These are phyloP conservation scores for Bursaphelenchus okinawaensis DNA, from an alignment of 2,888 invertebrate genomes.

Conservation along the genomic window DNA sequence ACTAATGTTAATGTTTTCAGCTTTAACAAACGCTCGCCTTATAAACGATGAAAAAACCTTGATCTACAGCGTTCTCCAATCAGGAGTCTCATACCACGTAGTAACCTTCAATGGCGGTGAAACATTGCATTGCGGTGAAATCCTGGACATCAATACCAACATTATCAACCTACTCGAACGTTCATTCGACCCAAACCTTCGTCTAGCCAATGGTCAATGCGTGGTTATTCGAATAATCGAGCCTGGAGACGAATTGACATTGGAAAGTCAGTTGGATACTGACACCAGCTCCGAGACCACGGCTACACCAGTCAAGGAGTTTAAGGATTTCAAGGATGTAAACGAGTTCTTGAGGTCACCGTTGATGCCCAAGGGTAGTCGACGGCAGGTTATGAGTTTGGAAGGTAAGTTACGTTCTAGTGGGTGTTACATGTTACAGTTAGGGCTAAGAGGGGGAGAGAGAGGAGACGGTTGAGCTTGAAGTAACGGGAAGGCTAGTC, in stretches of 20 bases:
- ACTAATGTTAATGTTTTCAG: not conserved
- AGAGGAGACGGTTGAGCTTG: no score
- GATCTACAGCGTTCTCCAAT: not conserved
- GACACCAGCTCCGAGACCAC: not conserved
- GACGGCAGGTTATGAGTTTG: not conserved
- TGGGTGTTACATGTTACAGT: no score
- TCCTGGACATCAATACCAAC: not conserved
- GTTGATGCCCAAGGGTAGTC: not conserved
- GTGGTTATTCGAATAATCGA: not conserved
- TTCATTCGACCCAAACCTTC: not conserved
- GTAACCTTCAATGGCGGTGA: constrained; percentile 5
- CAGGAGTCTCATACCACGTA: not conserved
- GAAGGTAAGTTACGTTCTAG: no score
- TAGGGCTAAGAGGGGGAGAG: no score
- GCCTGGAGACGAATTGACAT: constrained; percentile 1
- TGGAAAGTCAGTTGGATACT: not conserved
- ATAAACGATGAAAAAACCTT: not conserved
- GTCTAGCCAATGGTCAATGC: not conserved
- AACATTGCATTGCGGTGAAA: not conserved
- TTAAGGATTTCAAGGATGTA: not conserved
- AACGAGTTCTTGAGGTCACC: not conserved
- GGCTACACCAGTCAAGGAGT: not conserved
- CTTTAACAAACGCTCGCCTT: not conserved
- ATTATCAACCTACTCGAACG: not conserved
- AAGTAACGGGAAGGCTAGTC: no score